Evolutionary conservation across 2,888 invertebrate genomes (phyloP), one percentile per base, ranked within the genome.

Genomic region (Plagodis pulveraria): DNA sequence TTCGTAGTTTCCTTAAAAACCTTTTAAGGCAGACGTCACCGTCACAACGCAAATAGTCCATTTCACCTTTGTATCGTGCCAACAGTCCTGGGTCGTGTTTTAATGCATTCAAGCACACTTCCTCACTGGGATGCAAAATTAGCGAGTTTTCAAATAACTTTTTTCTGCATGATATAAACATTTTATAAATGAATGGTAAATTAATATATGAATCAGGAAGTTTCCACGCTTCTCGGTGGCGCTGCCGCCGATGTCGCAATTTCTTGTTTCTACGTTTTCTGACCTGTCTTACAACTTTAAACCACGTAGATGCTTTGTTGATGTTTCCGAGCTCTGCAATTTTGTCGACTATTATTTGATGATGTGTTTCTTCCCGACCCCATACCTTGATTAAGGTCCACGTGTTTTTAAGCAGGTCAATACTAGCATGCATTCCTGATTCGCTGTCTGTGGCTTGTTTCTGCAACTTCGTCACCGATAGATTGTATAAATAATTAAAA

Each of bases 71-170:
- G 57, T 80, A 60, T 7, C 73, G 71, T 40, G 61, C 42, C 22
- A 88, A 63, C 45, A 87, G 59, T 46, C 64, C 62, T 5, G 87
- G 81, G 7, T 80, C 78, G 58, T 88, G 89, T 65, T 88, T 88
- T 7, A 89, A 63, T 7, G 78, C 81, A 58, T 88, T 87, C 12
- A 88, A 45, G 48, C 77, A 79, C 6, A 70, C 78, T 32, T 76
- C 70, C 63, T 82, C 78, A 35, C 70, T 70, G 2, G 79, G 78
- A 36, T 64, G 66, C 50, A 88, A 57, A 33, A 62, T 10, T 40
- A 89, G 40, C 2, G 87, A 87, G 32, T 83, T 80, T 58, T 83
- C 76, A 65, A 88, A 87, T 62, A 89, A 64, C 22, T 62, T 49
- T 61, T 70, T 86, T 54, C 76, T 76, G 83, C 84, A 86, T 6